Base-by-base conservation (phyloP, 2,888 invertebrate genomes). In the Scaptomyza flava region DNA sequence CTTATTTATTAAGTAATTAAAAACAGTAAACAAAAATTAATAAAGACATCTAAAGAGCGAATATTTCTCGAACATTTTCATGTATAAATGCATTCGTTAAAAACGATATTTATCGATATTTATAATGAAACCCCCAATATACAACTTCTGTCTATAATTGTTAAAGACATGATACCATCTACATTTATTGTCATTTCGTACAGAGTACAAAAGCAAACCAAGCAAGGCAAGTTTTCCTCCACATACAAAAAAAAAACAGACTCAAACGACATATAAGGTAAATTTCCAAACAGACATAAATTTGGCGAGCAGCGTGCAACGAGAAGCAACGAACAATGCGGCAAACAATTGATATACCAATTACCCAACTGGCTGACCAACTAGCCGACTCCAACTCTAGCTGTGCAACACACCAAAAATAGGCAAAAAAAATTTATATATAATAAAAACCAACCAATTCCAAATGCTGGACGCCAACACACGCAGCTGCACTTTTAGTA, bases 271-370 rank as follows among this genome's bases (percentile, higher is more conserved):
- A 50, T 69, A 80, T 66, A 51, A 52, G 63, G 63, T 63, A 66
- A 52, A 70, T 68, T 47, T 68, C 34, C 60, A 68, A 65, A 52
- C 59, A 59, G 68, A 68, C 68, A 66, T 66, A 66, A 68, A 68
- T 68, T 66, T 66, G 68, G 68, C 70, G 51, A 30, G 47, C 59
- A 59, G 59, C 38, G 2, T 7, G 38, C 38, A 38, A 38, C 38
- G 38, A 38, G 38, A 38, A 38, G 31, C 61, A 48, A 48, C 80
- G 20, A 58, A 54, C 70, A 65, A 54, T 64, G 73, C 54, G 63
- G 42, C 78, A 33, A 65, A 68, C 87, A 88, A 84, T 84, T 84
- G 83, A 88, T 84, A 84, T 88, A 88, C 83, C 83, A 88, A 88
- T 84, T 84, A 88, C 89, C 72, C 84, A 79, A 71, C 69, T 33